Evolutionary conservation across 1,140 invertebrate species (phyloP).

Genomic region (Pectinophora gossypiella): DNA sequence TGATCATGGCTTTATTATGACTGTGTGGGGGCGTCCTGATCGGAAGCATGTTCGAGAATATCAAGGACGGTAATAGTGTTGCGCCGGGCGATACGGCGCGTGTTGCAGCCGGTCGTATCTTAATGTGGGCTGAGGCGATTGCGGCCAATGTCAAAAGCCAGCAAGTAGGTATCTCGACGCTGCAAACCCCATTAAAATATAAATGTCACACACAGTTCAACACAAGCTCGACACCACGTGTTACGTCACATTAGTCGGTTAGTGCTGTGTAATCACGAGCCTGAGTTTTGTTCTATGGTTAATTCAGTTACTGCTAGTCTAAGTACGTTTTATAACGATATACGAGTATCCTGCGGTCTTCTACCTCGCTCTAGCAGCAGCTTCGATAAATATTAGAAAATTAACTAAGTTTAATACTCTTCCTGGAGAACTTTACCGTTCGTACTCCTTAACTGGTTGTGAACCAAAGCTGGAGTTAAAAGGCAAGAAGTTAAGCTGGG

Average conservation of each 20-base stretch:
- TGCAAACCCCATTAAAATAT: constrained; percentile 72
- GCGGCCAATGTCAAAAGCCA: constrained; percentile 75
- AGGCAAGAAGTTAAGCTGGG: constrained; percentile 30
- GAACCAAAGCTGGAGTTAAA: constrained; percentile 12
- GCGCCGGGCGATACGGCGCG: constrained; percentile 55
- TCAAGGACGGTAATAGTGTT: constrained; percentile 66
- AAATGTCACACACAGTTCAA: constrained; percentile 56
- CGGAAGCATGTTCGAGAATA: constrained; percentile 14
- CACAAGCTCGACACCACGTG: constrained; percentile 32
- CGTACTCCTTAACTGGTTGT: neutral
- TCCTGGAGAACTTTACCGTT: neutral
- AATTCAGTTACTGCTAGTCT: constrained; percentile 1
- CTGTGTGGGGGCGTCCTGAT: constrained; percentile 46
- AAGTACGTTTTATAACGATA: neutral
- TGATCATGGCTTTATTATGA: constrained; percentile 64
- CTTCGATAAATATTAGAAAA: neutral
- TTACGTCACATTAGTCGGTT: constrained; percentile 47
- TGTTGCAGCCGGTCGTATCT: constrained; percentile 65
- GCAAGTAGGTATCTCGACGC: constrained; percentile 75
- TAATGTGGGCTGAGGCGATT: constrained; percentile 61
- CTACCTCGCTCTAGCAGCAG: neutral
- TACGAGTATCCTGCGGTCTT: no score
- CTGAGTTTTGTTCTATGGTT: constrained; percentile 10
- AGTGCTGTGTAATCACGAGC: constrained; percentile 26
- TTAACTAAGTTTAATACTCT: neutral